A percentile compares a stretch with the other conserved stretches of the same genome.
Conservation (phyloP, 2,888 invertebrate genomes). For the Ceraclea dissimilis region DNA sequence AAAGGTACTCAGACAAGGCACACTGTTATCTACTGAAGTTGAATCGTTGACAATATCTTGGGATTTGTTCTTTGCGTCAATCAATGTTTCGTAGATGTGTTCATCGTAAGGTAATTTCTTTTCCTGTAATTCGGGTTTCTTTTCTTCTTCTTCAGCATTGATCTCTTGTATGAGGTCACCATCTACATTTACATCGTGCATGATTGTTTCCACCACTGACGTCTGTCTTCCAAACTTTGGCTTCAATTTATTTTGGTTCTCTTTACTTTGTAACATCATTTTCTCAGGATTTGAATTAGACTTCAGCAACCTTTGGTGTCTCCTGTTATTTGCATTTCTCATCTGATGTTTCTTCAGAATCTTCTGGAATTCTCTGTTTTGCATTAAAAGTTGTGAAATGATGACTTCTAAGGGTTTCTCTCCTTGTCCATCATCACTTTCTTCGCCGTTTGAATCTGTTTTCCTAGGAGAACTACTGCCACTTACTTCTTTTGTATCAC, state of each 20-base stretch:
- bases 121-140: slow-evolving; percentile 29
- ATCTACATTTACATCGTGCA: neutral
- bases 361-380: slow-evolving; percentile 75
- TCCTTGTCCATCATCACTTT: slow-evolving; percentile 24
- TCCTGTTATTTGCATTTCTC: slow-evolving; percentile 46
- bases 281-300: slow-evolving; percentile 47
- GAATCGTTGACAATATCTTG: neutral
- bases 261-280: slow-evolving; percentile 39
- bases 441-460: slow-evolving; percentile 14
- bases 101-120: slow-evolving; percentile 33
- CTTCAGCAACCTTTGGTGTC: slow-evolving; percentile 49
- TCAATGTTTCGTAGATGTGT: slow-evolving; percentile 54
- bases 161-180: slow-evolving; percentile 28
- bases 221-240: slow-evolving; percentile 38
- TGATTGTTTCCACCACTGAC: slow-evolving; percentile 33
- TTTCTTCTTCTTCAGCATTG: slow-evolving; percentile 28
- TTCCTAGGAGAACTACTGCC: slow-evolving; percentile 7
- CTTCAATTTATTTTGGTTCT: slow-evolving; percentile 35
- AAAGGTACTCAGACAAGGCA: slow-evolving; percentile 14
- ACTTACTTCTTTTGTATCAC: slow-evolving; percentile 6
- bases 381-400: slow-evolving; percentile 74
- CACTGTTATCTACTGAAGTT: slow-evolving; percentile 2
- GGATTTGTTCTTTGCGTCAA: slow-evolving; percentile 3
- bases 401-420: slow-evolving; percentile 66
- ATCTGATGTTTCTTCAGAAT: slow-evolving; percentile 66